A percentile compares a stretch with the other conserved stretches of the same genome.
phyloP scores from a whole-genome alignment of 1,140 invertebrate species.

The Pectinophora gossypiella region DNA sequence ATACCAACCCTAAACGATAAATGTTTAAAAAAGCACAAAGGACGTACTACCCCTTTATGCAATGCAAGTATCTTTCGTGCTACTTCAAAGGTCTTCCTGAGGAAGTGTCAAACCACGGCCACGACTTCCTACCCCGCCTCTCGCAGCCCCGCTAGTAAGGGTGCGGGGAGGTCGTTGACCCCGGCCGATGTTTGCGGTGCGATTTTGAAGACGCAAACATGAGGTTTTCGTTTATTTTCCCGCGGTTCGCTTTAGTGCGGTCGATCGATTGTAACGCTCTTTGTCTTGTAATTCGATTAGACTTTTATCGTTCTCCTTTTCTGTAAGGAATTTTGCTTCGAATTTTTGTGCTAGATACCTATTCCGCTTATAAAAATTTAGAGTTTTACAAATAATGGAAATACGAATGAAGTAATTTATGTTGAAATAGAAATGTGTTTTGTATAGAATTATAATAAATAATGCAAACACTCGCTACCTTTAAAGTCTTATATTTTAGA shows the following conservation, averaged over 20 bases:
- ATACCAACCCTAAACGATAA: background rate
- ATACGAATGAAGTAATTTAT: too few species aligned
- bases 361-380: too few species aligned
- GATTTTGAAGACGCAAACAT: constrained; percentile 61
- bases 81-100: constrained; percentile 70
- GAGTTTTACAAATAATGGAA: too few species aligned
- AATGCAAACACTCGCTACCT: too few species aligned
- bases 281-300: constrained; percentile 4
- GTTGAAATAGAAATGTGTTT: too few species aligned
- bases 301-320: background rate
- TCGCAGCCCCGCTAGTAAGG: constrained; percentile 8
- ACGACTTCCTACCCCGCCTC: constrained; percentile 47
- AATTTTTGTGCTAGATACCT: too few species aligned
- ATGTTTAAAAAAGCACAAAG: constrained; percentile 14
- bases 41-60: constrained; percentile 15
- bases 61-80: constrained; percentile 38
- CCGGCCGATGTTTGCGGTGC: constrained; percentile 49
- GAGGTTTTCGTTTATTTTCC: constrained; percentile 44
- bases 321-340: background rate
- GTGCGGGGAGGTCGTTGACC: constrained; percentile 54
- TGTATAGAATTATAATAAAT: too few species aligned
- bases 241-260: constrained; percentile 25
- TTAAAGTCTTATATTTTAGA: too few species aligned
- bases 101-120: constrained; percentile 70
- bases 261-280: constrained; percentile 4